Conservation (phyloP, 2,888 invertebrate species). For the Philereme vetulata region DNA sequence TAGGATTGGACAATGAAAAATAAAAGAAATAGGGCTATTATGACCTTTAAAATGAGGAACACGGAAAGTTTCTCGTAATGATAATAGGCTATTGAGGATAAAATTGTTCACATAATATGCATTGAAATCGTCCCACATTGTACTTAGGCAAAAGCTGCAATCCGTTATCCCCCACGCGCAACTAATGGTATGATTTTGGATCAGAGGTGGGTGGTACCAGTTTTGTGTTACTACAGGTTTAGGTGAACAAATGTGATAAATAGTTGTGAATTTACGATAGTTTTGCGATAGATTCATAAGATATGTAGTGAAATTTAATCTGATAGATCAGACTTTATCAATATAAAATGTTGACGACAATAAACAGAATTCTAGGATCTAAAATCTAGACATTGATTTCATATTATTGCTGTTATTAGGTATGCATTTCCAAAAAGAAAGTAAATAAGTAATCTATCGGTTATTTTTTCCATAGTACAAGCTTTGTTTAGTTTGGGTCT, state of each 20-base stretch:
- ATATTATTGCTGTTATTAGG: no score
- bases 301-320: conserved; percentile 1
- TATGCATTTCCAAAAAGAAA: no score
- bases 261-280: conserved; percentile 16
- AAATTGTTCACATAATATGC: conserved; percentile 20
- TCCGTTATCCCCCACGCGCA: conserved; percentile 29
- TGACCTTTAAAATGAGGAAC: background rate
- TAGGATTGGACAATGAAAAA: background rate
- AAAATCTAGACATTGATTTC: no score
- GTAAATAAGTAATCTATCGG: no score
- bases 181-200: conserved; percentile 38
- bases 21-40: background rate
- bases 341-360: background rate
- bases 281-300: conserved; percentile 1
- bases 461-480: no score
- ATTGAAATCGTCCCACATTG: conserved; percentile 26
- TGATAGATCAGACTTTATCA: background rate
- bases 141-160: conserved; percentile 34
- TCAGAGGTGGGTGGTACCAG: conserved; percentile 36
- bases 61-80: background rate
- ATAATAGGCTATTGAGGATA: conserved; percentile 1
- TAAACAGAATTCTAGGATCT: background rate
- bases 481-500: no score
- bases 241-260: conserved; percentile 16
- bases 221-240: conserved; percentile 25